Base-by-base conservation (phyloP, 1,140 invertebrate species). In the Thrips palmi region DNA sequence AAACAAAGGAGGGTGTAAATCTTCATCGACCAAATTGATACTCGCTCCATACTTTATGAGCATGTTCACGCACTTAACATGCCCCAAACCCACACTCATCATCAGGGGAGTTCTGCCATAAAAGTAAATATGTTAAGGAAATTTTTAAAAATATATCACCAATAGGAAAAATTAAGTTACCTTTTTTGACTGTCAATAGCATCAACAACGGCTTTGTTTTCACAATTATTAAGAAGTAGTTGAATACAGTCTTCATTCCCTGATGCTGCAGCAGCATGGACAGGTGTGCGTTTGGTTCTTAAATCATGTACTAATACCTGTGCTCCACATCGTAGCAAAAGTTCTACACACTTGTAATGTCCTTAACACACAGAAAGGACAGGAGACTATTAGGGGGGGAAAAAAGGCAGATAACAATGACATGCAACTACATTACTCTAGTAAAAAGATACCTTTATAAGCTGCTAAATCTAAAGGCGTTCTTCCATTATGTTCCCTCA, bases 181-280 rank as follows among this genome's bases (percentile, higher is more conserved):
- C 43, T 44, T 20, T 40, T 40, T 14, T 40, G 35, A 33, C 48
- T 47, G 22, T 67, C 63, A 18, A 49, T 47, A 37, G 47, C 48
- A 50, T 71, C 60, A 7, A 70, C 58, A 14, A 67, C 58, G 5
- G 57, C 54, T 18, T 54, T 53, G 45, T 65, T 61, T 33, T 69
- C 63, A 8, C 58, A 53, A 23, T 62, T 64, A 36, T 70, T 57
- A 12, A 73, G 45, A 4, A 74, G 48, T 27, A 70, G 48, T 25
- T 52, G 41, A 42, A 71, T 29, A 53, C 66, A 63, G 38, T 67
- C 57, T 3, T 58, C 51, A 41, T 72, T 65, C n/a, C 71, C 70
- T 41, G 68, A 67, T 44, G 62, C 65, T 2, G 70, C 70, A 18
- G 70, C 70, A 19, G 67, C 63, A 52, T 75, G 72, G 10, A 74